Base-by-base conservation (phyloP, 2,888 invertebrate species). In the Tromatobia lineatoria region DNA sequence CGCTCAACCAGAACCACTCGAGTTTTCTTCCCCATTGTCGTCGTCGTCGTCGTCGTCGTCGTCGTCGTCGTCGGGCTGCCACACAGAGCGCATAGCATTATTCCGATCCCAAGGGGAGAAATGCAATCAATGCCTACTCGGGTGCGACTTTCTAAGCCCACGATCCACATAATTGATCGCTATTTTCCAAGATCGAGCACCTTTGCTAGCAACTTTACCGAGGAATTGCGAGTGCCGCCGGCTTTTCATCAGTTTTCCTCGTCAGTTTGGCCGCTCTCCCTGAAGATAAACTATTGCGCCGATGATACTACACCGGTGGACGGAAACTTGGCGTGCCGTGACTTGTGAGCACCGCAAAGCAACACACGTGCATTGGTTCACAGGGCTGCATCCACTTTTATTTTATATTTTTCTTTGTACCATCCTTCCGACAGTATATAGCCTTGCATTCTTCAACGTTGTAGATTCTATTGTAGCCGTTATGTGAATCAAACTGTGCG, bases 111-210 rank as follows among this genome's bases (percentile, higher is more conserved):
- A 20, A 15, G 61, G 38, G 61, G 34, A 42, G n/a, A 38, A 15
- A n/a, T 52, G 64, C 78, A 79, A 79, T 79, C 61, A 64, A 61
- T 42, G 64, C 50, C 64, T 42, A 71, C 52, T 52, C 61, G 34
- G 38, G 42, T 29, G 52, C 52, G 57, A 67, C 45, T 71, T 79
- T 71, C 47, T 64, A 34, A 61, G 59, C 71, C 38, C 29, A 2
- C 59, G 45, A 69, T 71, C 25, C 66, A 34, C 67, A 67, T 47
- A 57, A 74, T 74, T 67, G 73, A 80, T 67, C 73, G 57, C 54
- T 29, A 47, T 80, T 67, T 47, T 34, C 47, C 20, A 13, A 61
- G 34, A 61, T 50, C 61, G 29, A 50, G 15, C 50, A 47, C 77
- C 18, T 20, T 34, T 15, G 3, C 50, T 47, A 54, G 23, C 23